These are phyloP conservation scores for Macrophya alboannulata DNA, from an alignment of 2,888 invertebrate genomes.

Conservation along the genomic window DNA sequence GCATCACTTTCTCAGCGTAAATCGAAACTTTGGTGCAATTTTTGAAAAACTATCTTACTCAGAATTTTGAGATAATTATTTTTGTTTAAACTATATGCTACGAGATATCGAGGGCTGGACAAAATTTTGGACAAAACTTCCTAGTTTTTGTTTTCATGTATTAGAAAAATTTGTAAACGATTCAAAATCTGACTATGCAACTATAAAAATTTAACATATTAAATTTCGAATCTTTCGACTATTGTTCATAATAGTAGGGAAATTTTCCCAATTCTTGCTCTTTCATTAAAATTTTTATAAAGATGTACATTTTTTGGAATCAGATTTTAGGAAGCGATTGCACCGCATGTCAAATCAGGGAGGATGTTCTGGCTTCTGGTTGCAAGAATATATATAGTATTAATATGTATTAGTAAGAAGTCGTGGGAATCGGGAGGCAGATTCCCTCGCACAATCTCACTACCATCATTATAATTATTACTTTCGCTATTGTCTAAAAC, in stretches of 20 bases:
- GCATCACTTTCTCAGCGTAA: background rate
- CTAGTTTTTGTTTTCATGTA: background rate
- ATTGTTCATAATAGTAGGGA: background rate
- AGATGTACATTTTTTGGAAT: background rate
- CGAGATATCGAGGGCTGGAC: too few relatives aligned
- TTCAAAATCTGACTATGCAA: background rate
- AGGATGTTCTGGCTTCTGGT: constrained; percentile 23
- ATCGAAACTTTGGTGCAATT: background rate
- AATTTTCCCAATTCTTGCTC: background rate
- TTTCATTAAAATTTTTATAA: background rate
- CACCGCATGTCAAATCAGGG: constrained; percentile 1
- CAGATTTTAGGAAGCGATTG: constrained; percentile 41
- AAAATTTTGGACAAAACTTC: too few relatives aligned
- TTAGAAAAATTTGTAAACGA: background rate
- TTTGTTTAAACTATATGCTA: too few relatives aligned
- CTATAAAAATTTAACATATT: background rate
- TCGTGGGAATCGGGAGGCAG: constrained; percentile 43
- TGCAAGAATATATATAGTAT: constrained; percentile 2
- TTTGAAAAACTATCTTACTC: too few relatives aligned
- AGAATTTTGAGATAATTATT: too few relatives aligned
- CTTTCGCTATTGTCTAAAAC: constrained; percentile 54
- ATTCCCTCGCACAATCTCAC: constrained; percentile 50
- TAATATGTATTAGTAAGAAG: background rate
- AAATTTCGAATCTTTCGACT: background rate
- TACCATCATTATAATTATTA: constrained; percentile 42